A percentile compares a stretch with the other conserved stretches of the same genome.
Evolutionary conservation across 2,888 invertebrate genomes (phyloP).

Genomic region (Eupeodes latifasciatus): DNA sequence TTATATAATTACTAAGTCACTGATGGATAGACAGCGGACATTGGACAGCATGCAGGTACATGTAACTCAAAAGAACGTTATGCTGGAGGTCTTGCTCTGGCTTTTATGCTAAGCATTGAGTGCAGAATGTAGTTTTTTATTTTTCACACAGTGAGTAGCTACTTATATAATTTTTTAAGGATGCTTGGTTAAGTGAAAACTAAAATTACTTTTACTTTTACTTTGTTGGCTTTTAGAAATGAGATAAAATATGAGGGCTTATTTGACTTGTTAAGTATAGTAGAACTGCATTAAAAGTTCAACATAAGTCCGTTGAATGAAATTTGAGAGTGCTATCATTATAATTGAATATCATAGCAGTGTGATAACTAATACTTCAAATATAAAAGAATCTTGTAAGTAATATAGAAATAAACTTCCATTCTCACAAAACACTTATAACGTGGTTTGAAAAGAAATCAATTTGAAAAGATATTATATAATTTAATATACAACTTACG

Average conservation of each 20-base stretch:
- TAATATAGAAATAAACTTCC: no score
- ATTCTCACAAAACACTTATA: no score
- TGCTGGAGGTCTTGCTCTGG: not conserved
- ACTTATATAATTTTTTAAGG: not conserved
- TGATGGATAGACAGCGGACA: conserved; percentile 53
- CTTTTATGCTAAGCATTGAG: conserved; percentile 22
- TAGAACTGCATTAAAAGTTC: no score
- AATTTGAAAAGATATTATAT: no score
- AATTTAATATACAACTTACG: no score
- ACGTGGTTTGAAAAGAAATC: no score
- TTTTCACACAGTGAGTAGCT: not conserved
- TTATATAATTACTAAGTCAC: conserved; percentile 65
- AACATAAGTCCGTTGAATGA: no score
- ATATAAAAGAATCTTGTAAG: no score
- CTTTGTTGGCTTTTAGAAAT: not conserved
- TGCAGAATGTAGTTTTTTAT: not conserved
- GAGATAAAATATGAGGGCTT: not conserved
- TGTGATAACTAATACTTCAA: no score
- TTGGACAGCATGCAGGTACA: conserved; percentile 38
- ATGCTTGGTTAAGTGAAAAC: not conserved
- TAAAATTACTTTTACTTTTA: not conserved
- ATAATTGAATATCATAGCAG: no score
- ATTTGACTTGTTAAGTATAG: no score
- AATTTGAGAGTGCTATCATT: no score
- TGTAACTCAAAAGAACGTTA: conserved; percentile 8